phyloP scores from a whole-genome alignment of 2,888 invertebrate species.

The Amiota minor region DNA sequence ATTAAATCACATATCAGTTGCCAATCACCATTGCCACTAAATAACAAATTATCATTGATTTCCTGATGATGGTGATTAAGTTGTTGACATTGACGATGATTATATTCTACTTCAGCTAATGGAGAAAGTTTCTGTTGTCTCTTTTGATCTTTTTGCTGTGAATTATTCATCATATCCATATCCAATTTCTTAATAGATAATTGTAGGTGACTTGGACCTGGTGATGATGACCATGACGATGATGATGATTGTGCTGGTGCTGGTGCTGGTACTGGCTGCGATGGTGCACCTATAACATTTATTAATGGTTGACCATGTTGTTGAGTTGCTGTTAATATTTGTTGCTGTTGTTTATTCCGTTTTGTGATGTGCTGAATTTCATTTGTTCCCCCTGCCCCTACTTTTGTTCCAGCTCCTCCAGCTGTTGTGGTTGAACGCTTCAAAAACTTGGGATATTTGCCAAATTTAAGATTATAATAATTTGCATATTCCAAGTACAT shows the following conservation, averaged over 20 bases:
- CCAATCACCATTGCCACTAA: slow-evolving; percentile 59
- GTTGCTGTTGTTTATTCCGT: neutral
- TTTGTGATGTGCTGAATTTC: neutral
- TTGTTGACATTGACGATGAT: neutral
- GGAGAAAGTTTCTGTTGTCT: neutral
- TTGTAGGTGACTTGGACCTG: slow-evolving; percentile 1
- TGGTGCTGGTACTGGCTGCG: slow-evolving; percentile 49
- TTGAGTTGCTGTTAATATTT: neutral
- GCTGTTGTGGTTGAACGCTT: slow-evolving; percentile 70
- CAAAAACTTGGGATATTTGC: slow-evolving; percentile 88
- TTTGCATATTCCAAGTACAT: slow-evolving; percentile 92
- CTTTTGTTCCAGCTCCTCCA: neutral
- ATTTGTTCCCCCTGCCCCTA: neutral
- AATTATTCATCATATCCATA: slow-evolving; percentile 33
- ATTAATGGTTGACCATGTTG: slow-evolving; percentile 38
- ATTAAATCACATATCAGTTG: slow-evolving; percentile 71
- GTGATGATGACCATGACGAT: slow-evolving; percentile 15
- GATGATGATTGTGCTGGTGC: slow-evolving; percentile 40
- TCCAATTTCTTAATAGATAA: slow-evolving; percentile 7
- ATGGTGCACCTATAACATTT: slow-evolving; percentile 52
- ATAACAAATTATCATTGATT: slow-evolving; percentile 52
- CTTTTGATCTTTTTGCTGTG: slow-evolving; percentile 60
- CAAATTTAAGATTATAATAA: slow-evolving; percentile 88
- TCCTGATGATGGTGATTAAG: neutral
- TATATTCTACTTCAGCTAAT: neutral